Base-by-base conservation (phyloP, 2,888 invertebrate species). In the Lithosia quadra region DNA sequence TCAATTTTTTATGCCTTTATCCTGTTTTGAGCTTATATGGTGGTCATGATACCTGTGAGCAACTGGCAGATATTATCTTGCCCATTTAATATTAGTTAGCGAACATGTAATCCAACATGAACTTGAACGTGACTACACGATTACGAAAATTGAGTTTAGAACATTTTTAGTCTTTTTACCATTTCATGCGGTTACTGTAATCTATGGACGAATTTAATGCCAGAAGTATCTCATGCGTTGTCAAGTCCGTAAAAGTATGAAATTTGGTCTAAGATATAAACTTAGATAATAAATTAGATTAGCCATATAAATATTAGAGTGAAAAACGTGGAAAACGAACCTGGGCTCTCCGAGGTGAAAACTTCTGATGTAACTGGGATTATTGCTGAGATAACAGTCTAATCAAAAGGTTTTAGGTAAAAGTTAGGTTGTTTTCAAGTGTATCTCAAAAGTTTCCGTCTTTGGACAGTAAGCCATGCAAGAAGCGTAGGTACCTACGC, bases 51-150 rank as follows among this genome's bases (percentile, higher is more conserved):
- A 43, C 18, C 49, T 49, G 53, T 33, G 62, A 49, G 33, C 7
- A n/a, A n/a, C 49, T 34, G 33, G 60, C 34, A 34, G 59, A 66
- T 66, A 24, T 60, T 33, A 62, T 62, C 62, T 62, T 53, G 13
- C 5, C 28, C 49, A 21, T 62, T 62, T 53, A 49, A 49, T 33
- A 33, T 49, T 33, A 53, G 28, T 33, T 62, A 11, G 24, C 49
- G 43, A 62, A 62, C n/a, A 24, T 33, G 33, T 62, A 28, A 49
- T 62, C 22, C 22, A 56, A 56, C 56, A 28, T 56, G 56, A 56
- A 56, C 24, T 56, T 56, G 56, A 56, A 56, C 56, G 15, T 24
- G 15, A 24, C 56, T 56, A 56, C 24, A 56, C 56, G 56, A 7
- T 13, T 56, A 24, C 22, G 56, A 13, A 24, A 56, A 56, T 56